A percentile compares a stretch with the other conserved stretches of the same genome.
phyloP scores from a whole-genome alignment of 1,140 invertebrate genomes.

The Lutraria rhynchaena region DNA sequence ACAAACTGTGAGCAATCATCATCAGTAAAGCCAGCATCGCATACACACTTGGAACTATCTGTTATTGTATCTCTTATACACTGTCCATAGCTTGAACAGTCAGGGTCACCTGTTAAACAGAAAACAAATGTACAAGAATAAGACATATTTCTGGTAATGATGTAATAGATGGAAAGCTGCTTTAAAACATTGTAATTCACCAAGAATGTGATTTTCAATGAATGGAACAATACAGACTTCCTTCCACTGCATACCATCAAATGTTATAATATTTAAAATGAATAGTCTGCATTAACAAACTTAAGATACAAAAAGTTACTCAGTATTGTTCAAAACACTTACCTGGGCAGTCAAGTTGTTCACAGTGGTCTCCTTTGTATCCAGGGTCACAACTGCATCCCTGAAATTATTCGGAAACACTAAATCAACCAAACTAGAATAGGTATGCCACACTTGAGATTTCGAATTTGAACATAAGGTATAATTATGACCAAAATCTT shows the following conservation, averaged over 20 bases:
- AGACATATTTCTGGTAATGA: neutral
- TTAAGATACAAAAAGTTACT: no score
- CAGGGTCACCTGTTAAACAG: conserved; percentile 65
- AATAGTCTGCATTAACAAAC: no score
- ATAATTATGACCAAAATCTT: no score
- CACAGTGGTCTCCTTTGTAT: conserved; percentile 78
- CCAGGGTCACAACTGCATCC: conserved; percentile 77
- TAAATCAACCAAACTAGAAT: no score
- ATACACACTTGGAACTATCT: conserved; percentile 65
- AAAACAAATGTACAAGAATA: neutral
- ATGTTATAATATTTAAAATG: no score
- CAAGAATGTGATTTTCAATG: neutral
- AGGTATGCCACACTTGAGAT: no score
- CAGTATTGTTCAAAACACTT: no score
- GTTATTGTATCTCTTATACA: conserved; percentile 61
- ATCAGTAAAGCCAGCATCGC: conserved; percentile 71
- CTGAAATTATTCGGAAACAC: no score
- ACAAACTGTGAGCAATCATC: conserved; percentile 70
- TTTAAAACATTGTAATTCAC: no score
- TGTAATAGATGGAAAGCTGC: no score
- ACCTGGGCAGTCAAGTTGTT: conserved; percentile 69
- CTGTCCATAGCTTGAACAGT: conserved; percentile 64
- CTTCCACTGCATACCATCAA: neutral
- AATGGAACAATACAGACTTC: neutral
- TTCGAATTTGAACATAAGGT: no score